Evolutionary conservation across 30 jellyfish, hydroid and myxozoan genomes (phyloP), one percentile per base, ranked within the genome.

Genomic region (Hydractinia symbiolongicarpus): DNA sequence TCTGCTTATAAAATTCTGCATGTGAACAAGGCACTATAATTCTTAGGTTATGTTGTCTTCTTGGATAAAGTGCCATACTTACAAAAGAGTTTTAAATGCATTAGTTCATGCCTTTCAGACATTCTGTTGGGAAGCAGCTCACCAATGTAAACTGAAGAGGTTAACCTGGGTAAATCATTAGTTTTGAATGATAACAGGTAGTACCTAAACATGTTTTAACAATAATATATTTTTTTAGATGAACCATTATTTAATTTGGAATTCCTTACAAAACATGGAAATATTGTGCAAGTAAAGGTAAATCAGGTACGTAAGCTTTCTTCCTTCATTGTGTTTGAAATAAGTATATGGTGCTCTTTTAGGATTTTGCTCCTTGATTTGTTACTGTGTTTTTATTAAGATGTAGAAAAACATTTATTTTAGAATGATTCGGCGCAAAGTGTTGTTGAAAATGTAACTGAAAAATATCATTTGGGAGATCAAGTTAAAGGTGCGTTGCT

Each of bases 241-340:
- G 74, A 64, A 64, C 7, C 4, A 64, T 51, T 64, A 13, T 64
- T 64, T 13, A 64, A 64, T 64, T 64, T 64, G 17, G 40, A 64
- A 7, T 64, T 64, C 17, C 74, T 64, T 13, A 64, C 74, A 64
- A 64, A 64, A 64, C 9, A 44, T 64, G 74, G 74, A 64, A n/a
- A 64, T 13, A 13, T 13, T 6, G 19, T 64, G 40, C 9, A 64
- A 44, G 7, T 64, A 7, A 9, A n/a, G 9, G 74, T 64, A 7
- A 64, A 13, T n/a, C 40, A 64, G 19, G 74, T 64, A 64, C 40
- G 74, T 64, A 13, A 13, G 15, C 69, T 58, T 58, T 58, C 19
- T 11, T 58, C 69, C 3, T 58, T 58, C 19, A 11, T 58, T 58
- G 15, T 13, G 69, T 58, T 58, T 58, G 19, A 58, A 58, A 58